These are phyloP conservation scores for Halcyon malimbica DNA, from an alignment of 2,113 vertebrate species.

Conservation along the genomic window DNA sequence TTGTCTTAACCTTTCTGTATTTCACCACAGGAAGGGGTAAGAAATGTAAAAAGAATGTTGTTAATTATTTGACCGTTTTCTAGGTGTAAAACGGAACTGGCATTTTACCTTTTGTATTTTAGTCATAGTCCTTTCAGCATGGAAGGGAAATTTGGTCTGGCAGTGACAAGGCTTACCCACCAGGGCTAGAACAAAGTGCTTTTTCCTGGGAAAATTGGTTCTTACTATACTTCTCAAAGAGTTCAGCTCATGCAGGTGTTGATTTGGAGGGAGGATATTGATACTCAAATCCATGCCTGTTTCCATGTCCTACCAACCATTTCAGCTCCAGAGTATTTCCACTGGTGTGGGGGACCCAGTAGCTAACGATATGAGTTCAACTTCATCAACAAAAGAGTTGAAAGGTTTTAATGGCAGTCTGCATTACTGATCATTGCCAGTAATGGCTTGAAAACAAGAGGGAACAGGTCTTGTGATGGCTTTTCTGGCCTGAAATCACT, in stretches of 20 bases:
- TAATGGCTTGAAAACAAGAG: background rate
- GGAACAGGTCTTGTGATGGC: background rate
- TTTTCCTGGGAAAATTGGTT: background rate
- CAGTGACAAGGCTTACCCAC: background rate
- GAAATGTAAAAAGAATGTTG: background rate
- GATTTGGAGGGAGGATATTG: background rate
- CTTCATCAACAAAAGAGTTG: background rate
- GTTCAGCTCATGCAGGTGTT: background rate
- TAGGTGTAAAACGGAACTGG: background rate
- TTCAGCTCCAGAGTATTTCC: background rate
- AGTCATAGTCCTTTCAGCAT: background rate
- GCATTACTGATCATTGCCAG: background rate
- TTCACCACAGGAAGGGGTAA: background rate
- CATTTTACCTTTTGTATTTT: background rate
- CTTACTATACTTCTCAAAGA: background rate
- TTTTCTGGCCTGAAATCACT: background rate
- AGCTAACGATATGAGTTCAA: background rate
- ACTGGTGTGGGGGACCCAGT: accelerated
- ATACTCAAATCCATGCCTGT: background rate
- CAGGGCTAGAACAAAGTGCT: background rate
- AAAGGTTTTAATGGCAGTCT: background rate
- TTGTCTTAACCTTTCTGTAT: background rate
- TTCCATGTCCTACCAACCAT: background rate
- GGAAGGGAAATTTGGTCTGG: background rate
- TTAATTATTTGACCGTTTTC: background rate